Base-by-base conservation (phyloP, 2,888 invertebrate species). In the Autographa pulchrina region DNA sequence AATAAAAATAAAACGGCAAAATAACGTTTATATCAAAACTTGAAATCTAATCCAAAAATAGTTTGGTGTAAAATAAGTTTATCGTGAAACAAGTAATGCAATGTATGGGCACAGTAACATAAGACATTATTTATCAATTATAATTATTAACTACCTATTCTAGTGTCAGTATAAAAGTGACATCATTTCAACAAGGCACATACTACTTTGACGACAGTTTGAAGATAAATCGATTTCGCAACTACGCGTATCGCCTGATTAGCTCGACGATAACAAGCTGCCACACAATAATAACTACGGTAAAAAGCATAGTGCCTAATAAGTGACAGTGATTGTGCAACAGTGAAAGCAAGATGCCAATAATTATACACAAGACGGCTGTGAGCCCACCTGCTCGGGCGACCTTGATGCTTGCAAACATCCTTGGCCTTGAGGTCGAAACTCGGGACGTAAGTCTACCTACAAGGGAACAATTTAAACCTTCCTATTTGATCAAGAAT, bases 331-430 rank as follows among this genome's bases (percentile, higher is more conserved):
- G 48, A 48, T 48, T n/a, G n/a, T n/a, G n/a, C n/a, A 43, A 16
- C 6, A 58, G 35, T 52, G 20, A 1, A 56, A 16, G 20, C 25
- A 62, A 18, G 11, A 82, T 86, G 85, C 32, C 86, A 0, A 72
- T 88, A 62, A 67, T 81, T 0, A 82, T 90, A 0, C 77, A 90
- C 66, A 86, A 86, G 77, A 83, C 86, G 2, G 74, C 82, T 18
- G 85, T 87, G 0, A 91, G 91, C 62, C 90, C 91, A 0, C 89
- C 90, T 0, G 86, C 89, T 0, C 81, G 91, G 11, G 85, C 88
- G 0, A 83, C 85, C 8, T 74, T 91, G 48, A 89, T 90, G 84
- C 70, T 85, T 0, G 80, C 82, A 0, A 85, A 89, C 0, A 78
- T 89, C 32, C 85, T 91, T 0, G 84, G 83, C 4, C 72, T 90